Evolutionary conservation across 1,140 invertebrate species (phyloP).

Genomic region (Maconellicoccus hirsutus): DNA sequence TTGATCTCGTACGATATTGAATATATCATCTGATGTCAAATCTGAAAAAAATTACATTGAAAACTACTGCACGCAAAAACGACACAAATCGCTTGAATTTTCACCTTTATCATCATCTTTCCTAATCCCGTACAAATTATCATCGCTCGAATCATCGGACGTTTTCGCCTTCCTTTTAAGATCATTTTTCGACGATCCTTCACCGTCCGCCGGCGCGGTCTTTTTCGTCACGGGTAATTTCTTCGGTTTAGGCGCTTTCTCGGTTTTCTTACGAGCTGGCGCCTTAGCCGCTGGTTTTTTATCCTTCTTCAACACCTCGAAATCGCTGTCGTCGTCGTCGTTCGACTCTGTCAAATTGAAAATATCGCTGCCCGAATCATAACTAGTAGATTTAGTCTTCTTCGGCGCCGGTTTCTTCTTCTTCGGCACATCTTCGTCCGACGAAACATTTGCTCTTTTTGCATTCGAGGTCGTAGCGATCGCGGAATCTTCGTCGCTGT

Average conservation of each 20-base stretch:
- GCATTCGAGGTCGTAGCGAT: neutral
- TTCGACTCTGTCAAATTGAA: neutral
- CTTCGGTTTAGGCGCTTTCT: slow-evolving; percentile 17
- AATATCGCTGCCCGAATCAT: too few species aligned
- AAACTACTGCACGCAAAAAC: too few species aligned
- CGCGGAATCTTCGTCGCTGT: neutral
- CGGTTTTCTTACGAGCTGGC: slow-evolving; percentile 20
- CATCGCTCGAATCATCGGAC: neutral
- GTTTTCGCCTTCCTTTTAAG: neutral
- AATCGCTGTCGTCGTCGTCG: neutral
- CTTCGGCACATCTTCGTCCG: neutral
- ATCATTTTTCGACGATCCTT: neutral
- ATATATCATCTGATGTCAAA: neutral
- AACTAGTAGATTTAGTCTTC: too few species aligned
- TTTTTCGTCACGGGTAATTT: slow-evolving; percentile 17
- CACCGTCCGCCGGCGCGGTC: neutral
- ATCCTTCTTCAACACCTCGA: neutral
- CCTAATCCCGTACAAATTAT: neutral
- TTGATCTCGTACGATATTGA: neutral
- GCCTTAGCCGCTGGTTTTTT: neutral
- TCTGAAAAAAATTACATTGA: neutral
- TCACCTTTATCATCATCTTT: neutral
- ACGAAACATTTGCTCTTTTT: neutral
- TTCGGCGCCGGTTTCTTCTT: too few species aligned
- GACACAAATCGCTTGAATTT: too few species aligned